Evolutionary conservation across 1,140 invertebrate species (phyloP).

Genomic region (Hylyphantes graminicola): DNA sequence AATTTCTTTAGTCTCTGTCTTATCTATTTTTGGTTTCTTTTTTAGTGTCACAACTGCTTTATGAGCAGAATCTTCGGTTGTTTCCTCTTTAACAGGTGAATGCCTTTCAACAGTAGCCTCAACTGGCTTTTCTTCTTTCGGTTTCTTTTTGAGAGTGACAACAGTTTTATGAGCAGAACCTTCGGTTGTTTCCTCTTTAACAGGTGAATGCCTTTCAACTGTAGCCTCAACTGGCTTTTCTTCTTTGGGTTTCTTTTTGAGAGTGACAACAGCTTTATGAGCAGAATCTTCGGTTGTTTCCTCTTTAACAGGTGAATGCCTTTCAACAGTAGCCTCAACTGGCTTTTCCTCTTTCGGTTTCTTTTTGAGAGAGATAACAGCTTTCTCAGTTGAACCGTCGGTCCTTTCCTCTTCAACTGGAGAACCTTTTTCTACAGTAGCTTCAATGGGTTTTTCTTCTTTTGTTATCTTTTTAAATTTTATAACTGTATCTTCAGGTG

Average conservation of each 20-base stretch:
- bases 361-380: constrained; percentile 8
- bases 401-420: constrained; percentile 65
- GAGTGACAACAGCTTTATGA: constrained; percentile 37
- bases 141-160: constrained; percentile 16
- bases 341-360: background rate
- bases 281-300: background rate
- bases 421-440: constrained; percentile 18
- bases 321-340: constrained; percentile 17
- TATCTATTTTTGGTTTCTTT: too few species aligned
- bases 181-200: constrained; percentile 34
- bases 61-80: constrained; percentile 3
- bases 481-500: constrained; percentile 38
- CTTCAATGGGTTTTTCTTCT: constrained; percentile 62
- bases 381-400: constrained; percentile 14
- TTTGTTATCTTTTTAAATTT: constrained; percentile 66
- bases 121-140: background rate
- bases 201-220: constrained; percentile 21
- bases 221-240: constrained; percentile 17
- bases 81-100: background rate
- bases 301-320: background rate
- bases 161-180: constrained; percentile 21
- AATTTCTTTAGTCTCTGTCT: too few species aligned
- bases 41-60: background rate
- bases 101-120: constrained; percentile 17
- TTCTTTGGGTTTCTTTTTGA: constrained; percentile 50